Evolutionary conservation across 2,888 invertebrate genomes (phyloP).

Genomic region (Patella depressa): DNA sequence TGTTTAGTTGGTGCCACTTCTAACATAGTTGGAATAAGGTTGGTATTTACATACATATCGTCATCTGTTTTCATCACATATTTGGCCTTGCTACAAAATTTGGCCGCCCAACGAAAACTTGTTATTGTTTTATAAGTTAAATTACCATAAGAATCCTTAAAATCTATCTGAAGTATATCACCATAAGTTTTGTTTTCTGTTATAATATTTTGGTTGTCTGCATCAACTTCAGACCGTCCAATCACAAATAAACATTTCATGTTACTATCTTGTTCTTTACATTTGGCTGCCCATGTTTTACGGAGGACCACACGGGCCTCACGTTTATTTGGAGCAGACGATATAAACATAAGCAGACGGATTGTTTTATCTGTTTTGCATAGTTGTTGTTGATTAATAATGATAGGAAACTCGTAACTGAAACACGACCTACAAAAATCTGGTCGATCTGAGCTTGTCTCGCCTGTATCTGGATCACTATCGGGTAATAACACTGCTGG

Average conservation of each 20-base stretch:
- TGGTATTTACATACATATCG: conserved; percentile 55
- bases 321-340: conserved; percentile 38
- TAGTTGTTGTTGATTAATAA: conserved; percentile 34
- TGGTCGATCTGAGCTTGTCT: conserved; percentile 24
- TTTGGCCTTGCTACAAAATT: conserved; percentile 42
- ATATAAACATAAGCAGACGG: conserved; percentile 44
- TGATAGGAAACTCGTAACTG: conserved; percentile 36
- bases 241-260: conserved; percentile 47
- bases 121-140: conserved; percentile 56
- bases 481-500: background rate
- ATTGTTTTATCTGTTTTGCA: conserved; percentile 36
- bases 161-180: conserved; percentile 51
- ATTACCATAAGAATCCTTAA: conserved; percentile 54
- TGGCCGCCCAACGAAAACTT: conserved; percentile 45
- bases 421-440: conserved; percentile 45
- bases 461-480: background rate
- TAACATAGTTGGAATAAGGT: conserved; percentile 46
- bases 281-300: conserved; percentile 49
- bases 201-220: conserved; percentile 14
- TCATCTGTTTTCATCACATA: conserved; percentile 65
- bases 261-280: conserved; percentile 28
- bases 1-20: conserved; percentile 38
- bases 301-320: conserved; percentile 43
- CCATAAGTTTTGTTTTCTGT: conserved; percentile 39
- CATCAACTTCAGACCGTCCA: conserved; percentile 27